Base-by-base conservation (phyloP, 2,797 vertebrate genomes). In the Morus bassanus region DNA sequence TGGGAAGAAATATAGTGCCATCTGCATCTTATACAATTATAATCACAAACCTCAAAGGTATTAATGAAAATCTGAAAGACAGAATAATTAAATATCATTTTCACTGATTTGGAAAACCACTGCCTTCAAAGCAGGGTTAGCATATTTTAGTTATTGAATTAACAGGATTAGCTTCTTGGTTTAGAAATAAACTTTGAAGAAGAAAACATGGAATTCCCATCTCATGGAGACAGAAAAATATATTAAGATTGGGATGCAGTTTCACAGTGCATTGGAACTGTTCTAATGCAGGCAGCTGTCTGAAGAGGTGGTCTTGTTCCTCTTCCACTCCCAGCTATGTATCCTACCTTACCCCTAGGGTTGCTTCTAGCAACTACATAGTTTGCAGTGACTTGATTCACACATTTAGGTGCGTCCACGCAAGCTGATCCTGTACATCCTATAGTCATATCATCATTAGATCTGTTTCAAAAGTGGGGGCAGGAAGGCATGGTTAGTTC, bases 251-350 rank as follows among this genome's bases (percentile, higher is more conserved):
- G 39, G 18, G 48, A 13, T 18, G 18, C 22, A 35, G 17, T 60
- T 82, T 79, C 30, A 28, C 31, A 17, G 41, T 10, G 37, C 4
- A 5, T 4, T 80, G 45, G 39, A 35, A 57, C 35, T 8, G 33
- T 24, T 43, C 60, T 56, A 31, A 25, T 35, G 41, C 21, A 87
- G 51, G 14, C 35, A 68, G 27, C 17, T 74, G n/a, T n/a, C 35
- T 74, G 35, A 76, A 93, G 51, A 45, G 23, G 7, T 23, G 27
- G 0, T 30, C 23, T 30, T 50, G 24, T 7, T 60, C 39, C 43
- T 15, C 0, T 13, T 76, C 4, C 24, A 33, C 17, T 73, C 35
- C 50, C 37, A 64, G 0, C 23, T 24, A 3, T 2, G 7, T 12
- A 24, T 10, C 24, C 54, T 54, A 10, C 21, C 35, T 63, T 50